These are phyloP conservation scores for Sthenelais limicola DNA, from an alignment of 2,888 invertebrate genomes.

Conservation along the genomic window DNA sequence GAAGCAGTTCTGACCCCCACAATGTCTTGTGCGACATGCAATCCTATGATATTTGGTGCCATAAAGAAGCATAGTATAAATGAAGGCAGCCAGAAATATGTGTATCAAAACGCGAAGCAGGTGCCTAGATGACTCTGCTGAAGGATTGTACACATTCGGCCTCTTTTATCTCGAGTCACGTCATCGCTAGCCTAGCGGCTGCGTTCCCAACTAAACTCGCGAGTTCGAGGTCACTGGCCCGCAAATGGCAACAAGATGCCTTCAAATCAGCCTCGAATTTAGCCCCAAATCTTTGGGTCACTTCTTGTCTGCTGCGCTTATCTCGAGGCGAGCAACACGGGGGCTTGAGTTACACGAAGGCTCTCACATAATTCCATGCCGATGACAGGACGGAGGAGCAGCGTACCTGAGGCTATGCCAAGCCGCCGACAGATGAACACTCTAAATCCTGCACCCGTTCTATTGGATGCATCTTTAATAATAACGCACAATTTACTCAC, in stretches of 20 bases:
- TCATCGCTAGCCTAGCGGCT: slow-evolving; percentile 24
- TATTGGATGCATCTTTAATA: slow-evolving; percentile 10
- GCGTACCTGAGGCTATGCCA: neutral
- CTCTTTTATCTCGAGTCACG: too few species aligned
- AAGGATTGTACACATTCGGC: too few species aligned
- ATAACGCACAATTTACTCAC: neutral
- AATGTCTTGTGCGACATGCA: too few species aligned
- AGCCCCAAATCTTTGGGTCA: slow-evolving; percentile 7
- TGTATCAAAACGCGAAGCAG: too few species aligned
- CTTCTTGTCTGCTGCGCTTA: neutral
- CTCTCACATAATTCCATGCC: neutral
- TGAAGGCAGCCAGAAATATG: too few species aligned
- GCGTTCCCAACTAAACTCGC: neutral
- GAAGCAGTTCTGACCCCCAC: too few species aligned
- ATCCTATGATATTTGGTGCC: too few species aligned
- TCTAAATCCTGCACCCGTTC: neutral
- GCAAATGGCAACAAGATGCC: slow-evolving; percentile 20
- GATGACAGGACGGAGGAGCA: slow-evolving; percentile 1
- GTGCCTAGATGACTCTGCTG: too few species aligned
- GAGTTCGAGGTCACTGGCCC: slow-evolving; percentile 11
- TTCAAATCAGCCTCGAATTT: slow-evolving; percentile 2
- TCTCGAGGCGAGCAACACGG: neutral
- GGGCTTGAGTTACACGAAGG: slow-evolving; percentile 7
- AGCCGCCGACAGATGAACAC: slow-evolving; percentile 15
- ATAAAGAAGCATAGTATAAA: too few species aligned